Evolutionary conservation across 2,888 invertebrate species (phyloP), one percentile per base, ranked within the genome.

Genomic region (Coenonympha arcania): DNA sequence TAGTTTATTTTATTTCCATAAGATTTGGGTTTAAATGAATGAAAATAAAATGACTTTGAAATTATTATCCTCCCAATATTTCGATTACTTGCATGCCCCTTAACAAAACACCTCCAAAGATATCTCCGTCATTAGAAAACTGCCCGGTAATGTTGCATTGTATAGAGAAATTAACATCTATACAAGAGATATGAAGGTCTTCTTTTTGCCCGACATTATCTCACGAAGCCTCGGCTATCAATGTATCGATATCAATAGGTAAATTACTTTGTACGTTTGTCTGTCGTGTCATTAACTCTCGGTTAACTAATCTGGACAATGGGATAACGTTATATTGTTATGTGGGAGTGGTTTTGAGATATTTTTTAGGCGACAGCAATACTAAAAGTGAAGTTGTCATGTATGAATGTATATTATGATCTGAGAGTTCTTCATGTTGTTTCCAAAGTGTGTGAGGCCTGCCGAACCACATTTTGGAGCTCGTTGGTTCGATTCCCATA

Each of bases 141-240:
- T 65, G 76, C 75, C 62, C 46, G 41, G 73, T 76, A 71, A 76
- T 49, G 66, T 51, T 55, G 45, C 59, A 69, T 76, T 75, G 71
- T 76, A 50, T 33, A 46, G 48, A 43, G 47, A 64, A 45, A 65
- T 66, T 63, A 63, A 65, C 58, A 61, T 58, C 59, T 54, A 55
- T 65, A 68, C 62, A 66, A 63, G 49, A 45, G 44, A 44, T 41
- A 36, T 50, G 56, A 52, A 57, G 43, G 40, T 50, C 50, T 55
- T 53, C 55, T 58, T 47, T 50, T 57, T 34, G 48, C 37, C 31
- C 45, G 42, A 44, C 42, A 59, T 50, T 61, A 57, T 62, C 57
- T 59, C 60, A 58, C 54, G 57, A 47, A 40, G 45, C n/a, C 37
- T 54, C 52, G 57, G 41, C 52, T 58, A 61, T 61, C 57, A 52